Evolutionary conservation across 2,113 vertebrate species (phyloP).

Genomic region (Motacilla alba): DNA sequence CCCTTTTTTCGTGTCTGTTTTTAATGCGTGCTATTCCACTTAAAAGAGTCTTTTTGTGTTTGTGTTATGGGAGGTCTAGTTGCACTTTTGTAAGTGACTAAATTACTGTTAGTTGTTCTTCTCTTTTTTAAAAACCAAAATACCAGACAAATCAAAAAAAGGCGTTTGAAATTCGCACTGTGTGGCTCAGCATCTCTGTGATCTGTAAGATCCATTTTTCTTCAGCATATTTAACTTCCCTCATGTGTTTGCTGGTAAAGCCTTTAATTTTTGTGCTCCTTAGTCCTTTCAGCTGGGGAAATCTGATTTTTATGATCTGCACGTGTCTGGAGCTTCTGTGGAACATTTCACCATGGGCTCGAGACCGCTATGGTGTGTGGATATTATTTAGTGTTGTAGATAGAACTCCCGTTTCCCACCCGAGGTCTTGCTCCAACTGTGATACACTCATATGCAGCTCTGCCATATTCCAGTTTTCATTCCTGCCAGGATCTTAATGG

Average conservation of each 20-base stretch:
- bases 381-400: background rate
- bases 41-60: background rate
- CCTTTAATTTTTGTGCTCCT: background rate
- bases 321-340: background rate
- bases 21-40: background rate
- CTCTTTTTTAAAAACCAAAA: background rate
- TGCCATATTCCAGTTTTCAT: background rate
- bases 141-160: background rate
- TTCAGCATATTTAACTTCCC: background rate
- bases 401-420: background rate
- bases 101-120: background rate
- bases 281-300: background rate
- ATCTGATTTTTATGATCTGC: background rate
- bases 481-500: background rate
- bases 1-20: background rate
- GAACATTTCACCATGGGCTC: background rate
- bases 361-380: fast-evolving
- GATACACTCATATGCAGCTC: background rate
- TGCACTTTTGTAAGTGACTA: background rate
- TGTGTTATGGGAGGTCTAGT: background rate
- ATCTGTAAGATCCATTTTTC: background rate
- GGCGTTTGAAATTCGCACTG: background rate
- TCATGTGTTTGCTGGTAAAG: background rate
- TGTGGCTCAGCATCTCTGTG: background rate
- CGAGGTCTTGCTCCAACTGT: background rate